phyloP scores from a whole-genome alignment of 2,797 vertebrate species.

The Miopithecus talapoin region DNA sequence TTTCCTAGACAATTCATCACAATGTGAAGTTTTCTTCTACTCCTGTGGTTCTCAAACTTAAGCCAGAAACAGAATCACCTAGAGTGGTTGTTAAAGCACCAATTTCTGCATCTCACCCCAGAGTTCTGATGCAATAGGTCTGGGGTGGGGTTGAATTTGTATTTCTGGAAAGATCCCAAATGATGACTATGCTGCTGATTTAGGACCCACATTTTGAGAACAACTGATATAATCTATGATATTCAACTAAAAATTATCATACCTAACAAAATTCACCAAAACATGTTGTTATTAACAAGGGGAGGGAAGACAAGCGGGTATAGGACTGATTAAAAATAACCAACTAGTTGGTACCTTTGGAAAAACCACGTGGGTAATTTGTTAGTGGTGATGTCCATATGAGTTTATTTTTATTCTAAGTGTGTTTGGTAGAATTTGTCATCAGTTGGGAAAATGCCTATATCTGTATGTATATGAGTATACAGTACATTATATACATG shows the following conservation, averaged over 20 bases:
- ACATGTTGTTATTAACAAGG: neutral
- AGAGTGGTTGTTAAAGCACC: neutral
- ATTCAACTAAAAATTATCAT: neutral
- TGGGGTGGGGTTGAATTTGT: neutral
- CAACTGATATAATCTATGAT: neutral
- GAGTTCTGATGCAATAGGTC: neutral
- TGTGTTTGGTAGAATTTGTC: neutral
- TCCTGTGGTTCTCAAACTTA: neutral
- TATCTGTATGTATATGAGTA: neutral
- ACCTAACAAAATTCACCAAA: neutral
- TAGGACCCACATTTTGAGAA: neutral
- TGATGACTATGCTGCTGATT: neutral
- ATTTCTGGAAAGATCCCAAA: neutral
- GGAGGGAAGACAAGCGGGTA: neutral
- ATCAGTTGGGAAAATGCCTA: neutral
- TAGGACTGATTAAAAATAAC: neutral
- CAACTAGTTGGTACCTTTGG: neutral
- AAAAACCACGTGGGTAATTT: neutral
- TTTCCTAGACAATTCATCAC: neutral
- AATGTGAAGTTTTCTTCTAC: neutral
- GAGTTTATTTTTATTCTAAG: neutral
- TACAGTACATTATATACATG: neutral
- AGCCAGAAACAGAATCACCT: neutral
- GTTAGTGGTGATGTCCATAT: neutral
- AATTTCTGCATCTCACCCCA: accelerated